Evolutionary conservation across 1,140 invertebrate genomes (phyloP), one percentile per base, ranked within the genome.

Genomic region (Drosophila insularis): DNA sequence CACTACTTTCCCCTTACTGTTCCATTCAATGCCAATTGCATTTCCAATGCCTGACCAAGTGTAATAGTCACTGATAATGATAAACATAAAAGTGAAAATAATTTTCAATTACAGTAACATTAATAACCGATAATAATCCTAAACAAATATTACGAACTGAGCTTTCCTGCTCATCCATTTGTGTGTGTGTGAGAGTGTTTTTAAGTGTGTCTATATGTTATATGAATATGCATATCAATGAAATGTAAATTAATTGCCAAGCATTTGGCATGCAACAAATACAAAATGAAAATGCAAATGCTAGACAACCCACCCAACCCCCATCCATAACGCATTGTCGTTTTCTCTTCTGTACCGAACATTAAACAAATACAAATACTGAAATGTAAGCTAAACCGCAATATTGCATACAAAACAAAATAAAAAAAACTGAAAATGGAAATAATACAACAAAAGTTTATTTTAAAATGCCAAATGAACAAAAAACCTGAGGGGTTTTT

Each of bases 81-180:
- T 89, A 87, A 87, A 71, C 84, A 89, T 80, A 89, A 89, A 89
- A 89, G 84, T 89, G 84, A 89, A 89, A 89, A 89, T 89, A 89
- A 89, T 89, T 89, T 89, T 89, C 84, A 89, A 89, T 89, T 89
- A 89, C 80, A 89, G 85, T 80, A 78, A 84, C 84, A 89, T 89
- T 89, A 89, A 89, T 89, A 89, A 89, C 84, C 84, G 84, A 89
- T 89, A 89, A 89, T 89, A 89, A 89, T 89, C 84, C 84, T 89
- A 89, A 89, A 87, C 85, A 89, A 89, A 89, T 80, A 84, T 70
- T 80, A 63, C 62, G 53, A 68, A 72, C 66, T 50, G 60, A 55
- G 19, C 17, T 14, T 40, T 11, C 14, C 27, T n/a, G 43, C 10
- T 35, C 32, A 35, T 11, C 10, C 27, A 27, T n/a, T n/a, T 10